Base-by-base conservation (phyloP, 2,113 vertebrate genomes). In the Diadophis punctatus region DNA sequence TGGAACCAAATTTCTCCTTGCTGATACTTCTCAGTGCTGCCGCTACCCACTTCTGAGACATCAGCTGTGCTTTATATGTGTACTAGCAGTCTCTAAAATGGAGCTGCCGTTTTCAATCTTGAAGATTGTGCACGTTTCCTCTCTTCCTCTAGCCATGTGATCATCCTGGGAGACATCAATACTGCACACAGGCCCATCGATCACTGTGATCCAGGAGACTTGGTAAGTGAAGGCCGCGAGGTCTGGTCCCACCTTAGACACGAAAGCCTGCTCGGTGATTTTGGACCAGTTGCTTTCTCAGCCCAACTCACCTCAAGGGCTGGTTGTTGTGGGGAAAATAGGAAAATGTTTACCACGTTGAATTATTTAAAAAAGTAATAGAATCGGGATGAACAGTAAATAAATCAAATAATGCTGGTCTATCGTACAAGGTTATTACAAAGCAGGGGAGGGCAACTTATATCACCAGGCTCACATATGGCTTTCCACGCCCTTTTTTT, bases 151-250 rank as follows among this genome's bases (percentile, higher is more conserved):
- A 99, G 98, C 93, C 97, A 98, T 80, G 98, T 99, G 88, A 98
- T 99, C 68, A 96, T 99, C 95, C 96, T 99, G 95, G 98, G 98
- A 88, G 98, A 99, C 92, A 95, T 99, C 89, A 99, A 99, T 92
- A 99, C 98, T 34, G 98, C 98, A 86, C 98, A 99, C 86, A 97
- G 95, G 84, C 97, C 94, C 43, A 98, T 99, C 94, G 98, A 99
- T 95, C 98, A 99, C 96, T 99, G 98, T 95, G 98, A 99, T 93
- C 98, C 98, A 48, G 94, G 92, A 93, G 98, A 98, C 87, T 93
- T 96, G 96, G 98, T 98, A 97, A 98, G 98, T 49, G 18, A 39
- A 68, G 30, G 30, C 30, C 30, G 0, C 16, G 63, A 1, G 4
- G n/a, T n/a, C 27, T 1, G 30, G 4, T 63, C 63, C 30, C 63